Percentiles rank a stretch among this genome's conserved stretches.
phyloP scores from a whole-genome alignment of 30 jellyfish, hydroid and myxozoan genomes.

The Morbakka virulenta region DNA sequence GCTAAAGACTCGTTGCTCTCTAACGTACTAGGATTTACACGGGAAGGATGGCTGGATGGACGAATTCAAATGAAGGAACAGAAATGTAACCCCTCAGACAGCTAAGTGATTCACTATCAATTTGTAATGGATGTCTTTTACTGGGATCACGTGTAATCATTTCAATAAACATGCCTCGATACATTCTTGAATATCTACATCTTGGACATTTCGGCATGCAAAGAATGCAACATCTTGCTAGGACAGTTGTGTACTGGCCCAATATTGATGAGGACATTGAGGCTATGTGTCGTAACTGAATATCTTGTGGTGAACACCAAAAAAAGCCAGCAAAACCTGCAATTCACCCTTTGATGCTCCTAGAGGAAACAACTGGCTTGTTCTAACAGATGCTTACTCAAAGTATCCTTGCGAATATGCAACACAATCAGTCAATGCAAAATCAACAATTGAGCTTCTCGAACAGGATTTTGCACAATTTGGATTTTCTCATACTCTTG shows the following conservation, averaged over 20 bases:
- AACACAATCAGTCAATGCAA: not conserved
- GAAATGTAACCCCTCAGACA: not conserved
- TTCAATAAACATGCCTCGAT: not conserved
- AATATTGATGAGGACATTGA: conserved; percentile 13
- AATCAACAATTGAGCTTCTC: conserved; percentile 4
- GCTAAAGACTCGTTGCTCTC: conserved; percentile 32
- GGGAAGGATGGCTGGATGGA: conserved; percentile 33
- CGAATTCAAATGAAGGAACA: not conserved
- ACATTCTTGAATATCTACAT: conserved; percentile 23
- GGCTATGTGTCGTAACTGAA: not conserved
- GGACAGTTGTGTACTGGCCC: conserved; percentile 54
- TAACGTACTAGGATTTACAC: not conserved
- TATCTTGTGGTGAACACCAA: conserved; percentile 31
- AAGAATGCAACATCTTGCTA: conserved; percentile 31
- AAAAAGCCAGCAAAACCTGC: conserved; percentile 2
- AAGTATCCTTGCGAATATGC: conserved; percentile 8
- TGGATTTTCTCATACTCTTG: conserved; percentile 19
- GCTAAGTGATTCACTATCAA: not conserved
- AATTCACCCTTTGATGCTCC: conserved; percentile 7
- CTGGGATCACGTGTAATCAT: conserved; percentile 24
- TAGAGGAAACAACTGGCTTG: conserved; percentile 26
- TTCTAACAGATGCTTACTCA: conserved; percentile 35
- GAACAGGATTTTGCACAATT: conserved; percentile 15
- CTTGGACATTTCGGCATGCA: conserved; percentile 52
- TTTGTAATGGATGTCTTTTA: conserved; percentile 11